phyloP scores from a whole-genome alignment of 2,113 vertebrate genomes.

The Ictalurus furcatus region DNA sequence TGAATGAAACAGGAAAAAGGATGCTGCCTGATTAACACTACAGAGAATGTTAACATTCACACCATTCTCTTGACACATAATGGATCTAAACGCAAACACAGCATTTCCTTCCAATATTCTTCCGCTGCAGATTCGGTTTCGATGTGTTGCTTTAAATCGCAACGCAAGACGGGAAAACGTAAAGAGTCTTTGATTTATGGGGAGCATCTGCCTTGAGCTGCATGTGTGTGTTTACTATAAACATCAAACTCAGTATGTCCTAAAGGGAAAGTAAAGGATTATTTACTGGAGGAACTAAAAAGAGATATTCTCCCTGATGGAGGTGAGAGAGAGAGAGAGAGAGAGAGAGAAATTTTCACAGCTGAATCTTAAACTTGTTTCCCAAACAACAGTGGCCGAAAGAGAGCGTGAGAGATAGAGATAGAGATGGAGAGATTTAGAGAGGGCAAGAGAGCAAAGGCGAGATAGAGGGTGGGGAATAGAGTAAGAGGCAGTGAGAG shows the following conservation, averaged over 20 bases:
- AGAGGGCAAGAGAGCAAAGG: background rate
- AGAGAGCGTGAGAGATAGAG: background rate
- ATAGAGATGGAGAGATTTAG: background rate
- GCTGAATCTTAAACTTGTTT: too few relatives aligned
- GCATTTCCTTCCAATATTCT: background rate
- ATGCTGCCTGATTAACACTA: background rate
- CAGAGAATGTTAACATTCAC: background rate
- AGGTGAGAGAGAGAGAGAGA: background rate
- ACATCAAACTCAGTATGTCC: slow-evolving; percentile 11
- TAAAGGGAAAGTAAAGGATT: slow-evolving; percentile 25
- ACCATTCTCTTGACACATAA: background rate
- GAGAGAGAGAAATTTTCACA: background rate
- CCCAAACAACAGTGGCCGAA: too few relatives aligned
- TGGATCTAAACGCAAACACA: background rate
- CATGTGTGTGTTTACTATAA: background rate
- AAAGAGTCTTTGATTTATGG: slow-evolving; percentile 30
- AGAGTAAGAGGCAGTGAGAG: background rate
- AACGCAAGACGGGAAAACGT: slow-evolving; percentile 13
- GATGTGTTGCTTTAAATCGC: slow-evolving; percentile 13
- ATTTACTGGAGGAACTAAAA: background rate
- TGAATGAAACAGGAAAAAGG: slow-evolving; percentile 62
- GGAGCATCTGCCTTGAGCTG: slow-evolving; percentile 21
- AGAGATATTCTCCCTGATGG: background rate
- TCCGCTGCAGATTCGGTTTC: background rate
- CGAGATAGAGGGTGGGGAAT: background rate